Evolutionary conservation across 2,113 vertebrate genomes (phyloP), one percentile per base, ranked within the genome.

Genomic region (Eulemur macaco): DNA sequence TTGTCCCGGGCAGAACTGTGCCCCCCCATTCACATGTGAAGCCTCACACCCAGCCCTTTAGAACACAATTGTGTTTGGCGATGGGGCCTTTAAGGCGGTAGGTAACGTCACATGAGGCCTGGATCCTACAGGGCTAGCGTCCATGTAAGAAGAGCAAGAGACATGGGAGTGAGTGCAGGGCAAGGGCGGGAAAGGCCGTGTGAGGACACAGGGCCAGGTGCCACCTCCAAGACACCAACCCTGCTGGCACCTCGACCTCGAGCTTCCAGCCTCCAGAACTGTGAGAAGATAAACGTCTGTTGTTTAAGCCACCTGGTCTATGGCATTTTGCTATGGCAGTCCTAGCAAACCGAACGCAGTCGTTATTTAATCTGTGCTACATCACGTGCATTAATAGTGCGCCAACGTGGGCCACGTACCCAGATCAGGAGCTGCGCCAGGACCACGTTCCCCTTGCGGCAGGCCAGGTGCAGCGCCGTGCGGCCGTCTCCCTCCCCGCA

Each of bases 361-460:
- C 23, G 45, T 9, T 23, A 13, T n/a, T 13, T 27, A 54, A 54
- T 45, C 21, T 42, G n/a, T 7, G 20, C 42, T 9, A 25, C 14
- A 7, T 15, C 66, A 25, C 27, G 2, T 11, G 31, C 17, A 27
- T n/a, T 13, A 56, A 21, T 6, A 25, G 12, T 9, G 15, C 29
- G 34, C 2, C 2, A 6, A 34, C 8, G 6, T 12, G 52, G 15
- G 17, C 3, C 8, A 98, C 99, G 97, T 97, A 99, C 99, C 99
- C 99, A 99, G 97, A 99, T 99, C 56, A 99, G 99, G 17, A 99
- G 99, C 98, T 99, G 99, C 0, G 99, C 98, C 89, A 99, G 92
- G 86, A 99, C 99, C 97, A 99, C 99, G 1, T 99, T 99, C 50
- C 99, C 99, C 94, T 99, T 99, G 88, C 99, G 99, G 95, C 99